Percentiles rank a stretch among this genome's conserved stretches.
Evolutionary conservation across 2,888 invertebrate genomes (phyloP).

Genomic region (Palloptera scutellata): DNA sequence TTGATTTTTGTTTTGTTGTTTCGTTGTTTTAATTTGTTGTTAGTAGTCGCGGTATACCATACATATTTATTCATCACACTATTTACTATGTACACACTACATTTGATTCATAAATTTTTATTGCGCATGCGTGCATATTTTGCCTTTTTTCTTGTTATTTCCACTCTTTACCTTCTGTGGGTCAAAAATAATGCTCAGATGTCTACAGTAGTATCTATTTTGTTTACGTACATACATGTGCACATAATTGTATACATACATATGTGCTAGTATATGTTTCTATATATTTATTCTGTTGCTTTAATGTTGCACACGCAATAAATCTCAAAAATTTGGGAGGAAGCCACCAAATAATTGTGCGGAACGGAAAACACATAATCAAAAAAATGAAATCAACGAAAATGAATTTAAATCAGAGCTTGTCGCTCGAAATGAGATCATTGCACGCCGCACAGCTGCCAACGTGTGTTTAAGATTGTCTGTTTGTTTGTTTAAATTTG

Average conservation of each 20-base stretch:
- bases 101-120: slow-evolving; percentile 23
- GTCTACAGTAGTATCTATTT: background rate
- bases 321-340: slow-evolving; percentile 18
- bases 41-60: too few relatives aligned
- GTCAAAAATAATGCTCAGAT: background rate
- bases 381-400: background rate
- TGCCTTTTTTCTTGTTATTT: too few relatives aligned
- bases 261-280: background rate
- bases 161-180: background rate
- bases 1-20: slow-evolving; percentile 9
- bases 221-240: background rate
- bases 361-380: slow-evolving; percentile 17
- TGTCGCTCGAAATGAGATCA: background rate
- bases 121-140: slow-evolving; percentile 25
- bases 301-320: slow-evolving; percentile 20
- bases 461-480: too few relatives aligned
- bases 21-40: slow-evolving; percentile 9
- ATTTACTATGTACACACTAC: background rate
- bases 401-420: background rate
- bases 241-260: background rate
- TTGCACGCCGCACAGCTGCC: background rate
- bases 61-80: too few relatives aligned
- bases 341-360: slow-evolving; percentile 23
- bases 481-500: too few relatives aligned
- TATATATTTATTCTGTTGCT: background rate